phyloP scores from a whole-genome alignment of 2,797 vertebrate genomes.

The Basileuterus tristriatus region DNA sequence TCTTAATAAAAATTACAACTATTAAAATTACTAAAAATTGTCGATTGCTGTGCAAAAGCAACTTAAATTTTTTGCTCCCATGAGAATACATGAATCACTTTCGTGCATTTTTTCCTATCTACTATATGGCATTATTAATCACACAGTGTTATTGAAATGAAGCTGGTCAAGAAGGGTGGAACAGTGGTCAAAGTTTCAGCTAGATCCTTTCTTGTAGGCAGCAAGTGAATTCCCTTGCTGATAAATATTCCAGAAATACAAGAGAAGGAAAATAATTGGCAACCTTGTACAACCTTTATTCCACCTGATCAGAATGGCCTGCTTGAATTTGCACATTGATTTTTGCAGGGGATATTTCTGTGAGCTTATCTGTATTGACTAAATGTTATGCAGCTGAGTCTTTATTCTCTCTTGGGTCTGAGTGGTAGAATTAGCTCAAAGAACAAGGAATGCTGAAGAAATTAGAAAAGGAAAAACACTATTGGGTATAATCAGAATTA shows the following conservation, averaged over 20 bases:
- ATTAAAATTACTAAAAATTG: neutral
- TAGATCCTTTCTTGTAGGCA: neutral
- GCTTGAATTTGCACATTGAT: constrained; percentile 20
- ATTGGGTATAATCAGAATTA: neutral
- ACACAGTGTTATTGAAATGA: neutral
- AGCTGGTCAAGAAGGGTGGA: neutral
- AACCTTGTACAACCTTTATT: constrained; percentile 1
- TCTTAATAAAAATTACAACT: neutral
- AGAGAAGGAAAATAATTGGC: neutral
- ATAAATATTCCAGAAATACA: neutral
- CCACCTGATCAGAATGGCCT: neutral
- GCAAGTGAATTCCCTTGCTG: neutral
- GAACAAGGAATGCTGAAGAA: constrained; percentile 1
- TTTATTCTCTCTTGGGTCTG: neutral
- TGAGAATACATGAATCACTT: neutral
- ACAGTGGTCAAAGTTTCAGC: neutral
- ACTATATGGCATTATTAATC: neutral
- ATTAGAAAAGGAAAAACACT: neutral
- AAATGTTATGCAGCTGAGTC: neutral
- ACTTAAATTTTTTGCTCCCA: neutral
- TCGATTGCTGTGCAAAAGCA: neutral
- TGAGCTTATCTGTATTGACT: constrained; percentile 32
- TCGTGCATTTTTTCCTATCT: neutral
- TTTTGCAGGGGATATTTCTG: constrained; percentile 33
- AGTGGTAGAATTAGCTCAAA: neutral